Percentiles rank a stretch among this genome's conserved stretches.
phyloP scores from a whole-genome alignment of 2,888 invertebrate species.

The Sinhomidia bicolor region DNA sequence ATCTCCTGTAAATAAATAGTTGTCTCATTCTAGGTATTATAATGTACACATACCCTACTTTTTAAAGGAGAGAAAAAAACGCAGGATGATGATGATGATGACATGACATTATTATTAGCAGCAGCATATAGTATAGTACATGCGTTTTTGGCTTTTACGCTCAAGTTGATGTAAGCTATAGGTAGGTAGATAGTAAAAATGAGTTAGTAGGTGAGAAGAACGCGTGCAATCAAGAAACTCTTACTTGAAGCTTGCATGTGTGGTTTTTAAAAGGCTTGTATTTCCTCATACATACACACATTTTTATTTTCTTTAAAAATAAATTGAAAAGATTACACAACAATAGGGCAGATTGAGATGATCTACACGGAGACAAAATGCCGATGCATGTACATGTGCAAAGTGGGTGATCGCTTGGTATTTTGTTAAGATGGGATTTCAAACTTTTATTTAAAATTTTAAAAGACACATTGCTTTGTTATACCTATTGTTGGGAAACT shows the following conservation, averaged over 20 bases:
- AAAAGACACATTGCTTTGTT: neutral
- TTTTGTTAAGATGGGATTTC: neutral
- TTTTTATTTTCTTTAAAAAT: neutral
- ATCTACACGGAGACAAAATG: neutral
- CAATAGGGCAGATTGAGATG: constrained; percentile 31
- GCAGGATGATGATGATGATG: constrained; percentile 34
- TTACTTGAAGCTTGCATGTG: neutral
- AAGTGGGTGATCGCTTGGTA: neutral
- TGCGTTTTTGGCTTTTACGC: neutral
- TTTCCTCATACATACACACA: too few species aligned
- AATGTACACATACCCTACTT: constrained; percentile 38
- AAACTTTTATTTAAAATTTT: neutral
- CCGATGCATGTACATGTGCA: neutral
- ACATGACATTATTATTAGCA: neutral
- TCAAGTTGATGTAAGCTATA: neutral
- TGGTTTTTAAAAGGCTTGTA: neutral
- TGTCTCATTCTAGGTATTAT: neutral
- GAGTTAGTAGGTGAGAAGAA: constrained; percentile 28
- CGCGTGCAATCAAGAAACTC: neutral
- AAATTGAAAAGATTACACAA: neutral
- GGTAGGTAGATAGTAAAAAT: neutral
- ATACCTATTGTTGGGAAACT: neutral
- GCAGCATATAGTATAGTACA: neutral
- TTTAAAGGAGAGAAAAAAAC: neutral
- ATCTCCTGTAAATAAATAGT: constrained; percentile 36